phyloP scores from a whole-genome alignment of 2,888 invertebrate species.

The Tipula unca region DNA sequence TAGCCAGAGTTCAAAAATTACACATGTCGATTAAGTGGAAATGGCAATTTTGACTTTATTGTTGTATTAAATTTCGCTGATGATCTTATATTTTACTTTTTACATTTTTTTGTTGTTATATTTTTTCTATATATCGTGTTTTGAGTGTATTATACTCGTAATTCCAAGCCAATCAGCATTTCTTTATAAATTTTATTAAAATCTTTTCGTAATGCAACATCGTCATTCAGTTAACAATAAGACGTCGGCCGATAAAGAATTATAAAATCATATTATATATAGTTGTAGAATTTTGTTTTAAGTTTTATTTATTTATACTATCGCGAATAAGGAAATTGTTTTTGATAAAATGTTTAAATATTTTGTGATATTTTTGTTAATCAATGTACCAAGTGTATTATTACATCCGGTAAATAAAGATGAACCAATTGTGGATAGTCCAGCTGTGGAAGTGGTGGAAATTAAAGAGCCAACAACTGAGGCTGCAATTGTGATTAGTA shows the following conservation, averaged over 20 bases:
- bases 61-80: background rate
- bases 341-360: background rate
- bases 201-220: conserved; percentile 8
- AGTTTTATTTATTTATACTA: background rate
- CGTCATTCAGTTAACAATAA: background rate
- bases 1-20: background rate
- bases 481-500: background rate
- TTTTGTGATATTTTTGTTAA: background rate
- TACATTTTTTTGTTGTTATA: background rate
- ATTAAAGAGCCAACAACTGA: background rate
- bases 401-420: background rate
- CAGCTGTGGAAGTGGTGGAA: background rate
- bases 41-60: background rate
- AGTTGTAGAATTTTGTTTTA: background rate
- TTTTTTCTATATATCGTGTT: background rate
- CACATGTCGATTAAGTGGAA: background rate
- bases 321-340: background rate
- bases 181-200: background rate
- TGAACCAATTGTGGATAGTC: background rate
- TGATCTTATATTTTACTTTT: background rate
- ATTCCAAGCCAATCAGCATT: conserved; percentile 15
- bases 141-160: background rate
- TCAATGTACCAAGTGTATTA: background rate
- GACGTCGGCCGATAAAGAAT: background rate
- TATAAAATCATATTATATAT: background rate